Percentiles rank a stretch among this genome's conserved stretches.
phyloP scores from a whole-genome alignment of 2,888 invertebrate species.

The Endotricha flammealis region DNA sequence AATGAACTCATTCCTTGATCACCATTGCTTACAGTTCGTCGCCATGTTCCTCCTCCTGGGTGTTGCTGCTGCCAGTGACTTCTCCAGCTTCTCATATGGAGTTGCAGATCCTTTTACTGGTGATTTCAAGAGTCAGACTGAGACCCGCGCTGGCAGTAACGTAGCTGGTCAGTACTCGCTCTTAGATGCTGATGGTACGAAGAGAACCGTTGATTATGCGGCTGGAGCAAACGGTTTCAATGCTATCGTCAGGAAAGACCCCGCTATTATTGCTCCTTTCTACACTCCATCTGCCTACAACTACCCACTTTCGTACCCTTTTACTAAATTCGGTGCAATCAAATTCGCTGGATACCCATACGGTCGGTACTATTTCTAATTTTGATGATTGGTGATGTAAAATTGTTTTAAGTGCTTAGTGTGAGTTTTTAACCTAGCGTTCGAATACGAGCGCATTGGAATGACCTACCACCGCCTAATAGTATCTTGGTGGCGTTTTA shows the following conservation, averaged over 20 bases:
- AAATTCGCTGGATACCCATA: slow-evolving; percentile 23
- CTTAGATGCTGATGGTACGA: slow-evolving; percentile 72
- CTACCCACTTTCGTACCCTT: slow-evolving; percentile 16
- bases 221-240: slow-evolving; percentile 75
- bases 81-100: slow-evolving; percentile 71
- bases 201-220: slow-evolving; percentile 76
- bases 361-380: slow-evolving; percentile 22
- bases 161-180: slow-evolving; percentile 77
- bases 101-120: slow-evolving; percentile 78
- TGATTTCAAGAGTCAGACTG: slow-evolving; percentile 75
- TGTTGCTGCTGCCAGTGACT: slow-evolving; percentile 36
- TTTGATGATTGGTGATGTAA: not conserved
- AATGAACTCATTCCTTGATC: too few relatives aligned
- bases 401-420: slow-evolving; percentile 7
- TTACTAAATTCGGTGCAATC: slow-evolving; percentile 15
- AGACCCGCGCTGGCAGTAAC: slow-evolving; percentile 66
- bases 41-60: slow-evolving; percentile 45
- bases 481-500: too few relatives aligned
- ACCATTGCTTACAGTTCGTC: slow-evolving; percentile 48
- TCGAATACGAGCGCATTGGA: too few relatives aligned
- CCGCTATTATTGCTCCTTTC: slow-evolving; percentile 39
- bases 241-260: slow-evolving; percentile 74
- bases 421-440: too few relatives aligned
- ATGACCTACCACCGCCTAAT: too few relatives aligned
- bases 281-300: slow-evolving; percentile 23